phyloP scores from a whole-genome alignment of 2,888 invertebrate genomes.

The Alsophila aescularia region DNA sequence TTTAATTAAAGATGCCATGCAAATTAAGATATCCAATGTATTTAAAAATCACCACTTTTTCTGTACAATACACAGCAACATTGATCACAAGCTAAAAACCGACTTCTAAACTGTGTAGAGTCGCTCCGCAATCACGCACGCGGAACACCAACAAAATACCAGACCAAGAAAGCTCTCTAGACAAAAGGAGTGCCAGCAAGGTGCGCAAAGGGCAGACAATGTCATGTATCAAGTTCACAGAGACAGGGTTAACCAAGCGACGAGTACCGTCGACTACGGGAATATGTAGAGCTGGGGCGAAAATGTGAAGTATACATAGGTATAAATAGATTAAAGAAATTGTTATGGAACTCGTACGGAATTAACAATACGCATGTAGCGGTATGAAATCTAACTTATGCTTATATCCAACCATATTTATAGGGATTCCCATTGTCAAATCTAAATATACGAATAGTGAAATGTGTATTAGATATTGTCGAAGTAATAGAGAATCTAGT shows the following conservation, averaged over 20 bases:
- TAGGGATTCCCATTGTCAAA: too few relatives aligned
- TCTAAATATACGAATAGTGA: too few relatives aligned
- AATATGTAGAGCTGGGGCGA: background rate
- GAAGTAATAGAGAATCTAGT: too few relatives aligned
- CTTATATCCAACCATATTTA: too few relatives aligned
- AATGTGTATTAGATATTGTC: too few relatives aligned
- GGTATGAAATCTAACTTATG: too few relatives aligned
- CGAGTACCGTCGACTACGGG: conserved; percentile 55
- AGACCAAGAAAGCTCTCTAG: conserved; percentile 53
- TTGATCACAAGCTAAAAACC: background rate
- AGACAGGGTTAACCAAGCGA: conserved; percentile 62
- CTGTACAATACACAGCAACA: background rate
- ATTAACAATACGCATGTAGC: too few relatives aligned
- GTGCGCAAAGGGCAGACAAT: conserved; percentile 81
- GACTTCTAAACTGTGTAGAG: background rate
- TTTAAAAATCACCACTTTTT: too few relatives aligned
- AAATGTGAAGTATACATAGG: background rate
- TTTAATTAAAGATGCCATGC: too few relatives aligned
- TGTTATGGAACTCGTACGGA: too few relatives aligned
- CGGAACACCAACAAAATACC: conserved; percentile 26
- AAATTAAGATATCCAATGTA: too few relatives aligned
- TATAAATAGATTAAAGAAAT: background rate
- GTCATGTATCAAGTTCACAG: conserved; percentile 84
- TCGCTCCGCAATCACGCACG: conserved; percentile 28
- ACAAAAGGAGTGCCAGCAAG: conserved; percentile 54